Base-by-base conservation (phyloP, 2,797 vertebrate species). In the Semotilus atromaculatus region DNA sequence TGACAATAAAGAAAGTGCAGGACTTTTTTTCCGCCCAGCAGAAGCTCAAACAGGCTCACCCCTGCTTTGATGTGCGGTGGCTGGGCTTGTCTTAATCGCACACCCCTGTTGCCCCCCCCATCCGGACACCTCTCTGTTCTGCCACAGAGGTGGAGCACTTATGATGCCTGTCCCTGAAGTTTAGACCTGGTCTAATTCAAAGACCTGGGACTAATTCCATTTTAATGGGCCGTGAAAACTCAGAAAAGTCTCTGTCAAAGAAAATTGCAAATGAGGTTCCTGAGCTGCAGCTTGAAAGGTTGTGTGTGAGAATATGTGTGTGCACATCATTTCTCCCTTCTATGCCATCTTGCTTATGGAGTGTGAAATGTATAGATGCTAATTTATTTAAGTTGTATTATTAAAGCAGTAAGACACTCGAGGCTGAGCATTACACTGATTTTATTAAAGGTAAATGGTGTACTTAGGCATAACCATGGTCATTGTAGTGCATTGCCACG, bases 171-270 rank as follows among this genome's bases (percentile, higher is more conserved):
- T 94, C 96, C 89, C 96, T 88, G 90, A 95, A 95, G 96, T 96
- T 96, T 95, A 93, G 81, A 94, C 88, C 92, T 94, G 95, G 95
- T 95, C 95, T 97, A 95, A 97, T 97, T 98, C 97, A 96, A 96
- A 96, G 94, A 91, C 93, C 93, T 94, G 89, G 89, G 91, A 92
- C 91, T 94, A 93, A 93, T 95, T 95, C 95, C 90, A 93, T 94
- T 96, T 96, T 97, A 97, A 96, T 96, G 96, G 68, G 94, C 91
- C 78, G 87, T 91, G 88, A 91, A 86, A 55, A 92, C 94, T 97
- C 94, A 95, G 95, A 97, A 53, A 96, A 96, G 96, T 96, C 96
- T 93, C 92, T 91, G 93, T 97, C 95, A 96, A 95, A 95, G 93
- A 90, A 96, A 93, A 95, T 95, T 94, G 94, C 91, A 96, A 95